phyloP scores from a whole-genome alignment of 1,140 invertebrate species.

The Diabrotica virgifera region DNA sequence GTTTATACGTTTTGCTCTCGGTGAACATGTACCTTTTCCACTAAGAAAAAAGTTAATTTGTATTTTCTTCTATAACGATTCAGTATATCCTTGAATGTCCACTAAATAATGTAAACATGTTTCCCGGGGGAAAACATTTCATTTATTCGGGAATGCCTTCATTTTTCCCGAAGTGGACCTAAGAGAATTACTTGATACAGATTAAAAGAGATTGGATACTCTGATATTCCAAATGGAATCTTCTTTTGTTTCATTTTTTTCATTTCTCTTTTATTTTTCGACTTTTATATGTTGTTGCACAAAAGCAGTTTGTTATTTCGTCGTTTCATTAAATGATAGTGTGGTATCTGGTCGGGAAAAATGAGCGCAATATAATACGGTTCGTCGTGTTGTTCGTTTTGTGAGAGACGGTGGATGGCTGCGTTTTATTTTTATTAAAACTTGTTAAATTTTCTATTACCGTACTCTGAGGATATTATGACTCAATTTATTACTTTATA shows the following conservation, averaged over 20 bases:
- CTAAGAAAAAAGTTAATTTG: slow-evolving; percentile 18
- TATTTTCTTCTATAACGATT: slow-evolving; percentile 26
- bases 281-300: not conserved
- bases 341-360: too few species aligned
- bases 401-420: too few species aligned
- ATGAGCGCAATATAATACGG: too few species aligned
- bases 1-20: not conserved
- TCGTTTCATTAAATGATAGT: too few species aligned
- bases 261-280: slow-evolving; percentile 34
- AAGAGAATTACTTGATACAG: slow-evolving; percentile 44
- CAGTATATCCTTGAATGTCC: slow-evolving; percentile 29
- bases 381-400: too few species aligned
- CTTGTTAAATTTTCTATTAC: too few species aligned
- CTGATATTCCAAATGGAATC: slow-evolving; percentile 43
- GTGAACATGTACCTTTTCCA: not conserved
- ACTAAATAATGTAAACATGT: slow-evolving; percentile 44
- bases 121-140: slow-evolving; percentile 43
- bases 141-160: slow-evolving; percentile 46
- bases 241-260: slow-evolving; percentile 35
- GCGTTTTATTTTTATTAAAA: too few species aligned
- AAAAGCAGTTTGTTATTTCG: too few species aligned
- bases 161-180: slow-evolving; percentile 45
- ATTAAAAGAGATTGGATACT: slow-evolving; percentile 47
- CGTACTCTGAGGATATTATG: too few species aligned
- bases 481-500: too few species aligned